These are phyloP conservation scores for Neotoma lepida DNA, from an alignment of 2,113 vertebrate species.

Conservation along the genomic window DNA sequence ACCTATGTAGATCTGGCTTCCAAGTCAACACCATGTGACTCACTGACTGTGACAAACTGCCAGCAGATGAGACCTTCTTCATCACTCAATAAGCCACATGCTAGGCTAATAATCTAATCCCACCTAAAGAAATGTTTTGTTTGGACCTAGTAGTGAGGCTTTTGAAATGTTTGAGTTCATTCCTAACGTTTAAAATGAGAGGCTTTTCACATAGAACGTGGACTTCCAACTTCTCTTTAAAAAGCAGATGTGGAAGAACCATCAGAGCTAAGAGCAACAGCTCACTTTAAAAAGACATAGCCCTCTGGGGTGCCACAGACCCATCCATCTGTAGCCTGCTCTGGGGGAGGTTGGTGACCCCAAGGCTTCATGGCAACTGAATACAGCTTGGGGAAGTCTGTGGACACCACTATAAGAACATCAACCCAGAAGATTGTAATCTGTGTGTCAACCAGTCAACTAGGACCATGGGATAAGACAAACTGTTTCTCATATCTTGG, in stretches of 20 bases:
- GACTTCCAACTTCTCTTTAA: slow-evolving; percentile 14
- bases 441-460: neutral
- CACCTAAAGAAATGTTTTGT: neutral
- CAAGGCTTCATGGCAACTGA: neutral
- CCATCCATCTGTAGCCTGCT: neutral
- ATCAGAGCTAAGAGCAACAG: neutral
- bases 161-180: slow-evolving; percentile 25
- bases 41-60: neutral
- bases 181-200: slow-evolving; percentile 24
- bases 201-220: neutral
- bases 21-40: neutral
- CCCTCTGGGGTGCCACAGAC: neutral
- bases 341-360: neutral
- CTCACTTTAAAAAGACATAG: neutral
- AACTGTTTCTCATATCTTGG: neutral
- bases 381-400: neutral
- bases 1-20: neutral
- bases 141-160: neutral
- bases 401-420: neutral
- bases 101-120: neutral
- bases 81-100: neutral
- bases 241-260: neutral
- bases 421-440: neutral
- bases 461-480: neutral
- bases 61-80: neutral